Evolutionary conservation across 2,888 invertebrate genomes (phyloP).

Genomic region (Acrobasis suavella): DNA sequence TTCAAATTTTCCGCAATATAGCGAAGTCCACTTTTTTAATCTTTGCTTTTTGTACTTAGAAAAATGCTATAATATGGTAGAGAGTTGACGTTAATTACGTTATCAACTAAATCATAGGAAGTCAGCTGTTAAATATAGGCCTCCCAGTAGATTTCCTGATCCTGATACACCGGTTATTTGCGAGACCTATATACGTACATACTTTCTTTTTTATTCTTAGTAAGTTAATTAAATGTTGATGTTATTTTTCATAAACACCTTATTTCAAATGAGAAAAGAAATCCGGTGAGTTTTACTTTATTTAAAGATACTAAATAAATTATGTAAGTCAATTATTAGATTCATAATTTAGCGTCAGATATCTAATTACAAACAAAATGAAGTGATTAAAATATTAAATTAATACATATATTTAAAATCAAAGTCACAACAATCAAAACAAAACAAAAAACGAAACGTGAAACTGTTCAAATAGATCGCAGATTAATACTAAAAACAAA

Average conservation of each 20-base stretch:
- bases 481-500: conserved; percentile 9
- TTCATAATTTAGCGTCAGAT: not conserved
- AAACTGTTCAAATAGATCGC: not conserved
- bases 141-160: not conserved
- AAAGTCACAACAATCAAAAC: not conserved
- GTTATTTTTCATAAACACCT: too few relatives aligned
- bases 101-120: conserved; percentile 8
- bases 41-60: too few relatives aligned
- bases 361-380: not conserved
- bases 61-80: too few relatives aligned
- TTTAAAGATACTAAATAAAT: too few relatives aligned
- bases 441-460: conserved; percentile 1
- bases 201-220: not conserved
- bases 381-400: too few relatives aligned
- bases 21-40: too few relatives aligned
- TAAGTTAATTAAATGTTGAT: too few relatives aligned
- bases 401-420: not conserved
- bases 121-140: conserved; percentile 9
- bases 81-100: not conserved
- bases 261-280: too few relatives aligned
- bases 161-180: not conserved
- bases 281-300: too few relatives aligned
- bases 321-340: too few relatives aligned
- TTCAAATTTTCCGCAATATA: too few relatives aligned
- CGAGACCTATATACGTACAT: not conserved